Evolutionary conservation across 1,140 invertebrate genomes (phyloP).

Genomic region (Bombus superbus): DNA sequence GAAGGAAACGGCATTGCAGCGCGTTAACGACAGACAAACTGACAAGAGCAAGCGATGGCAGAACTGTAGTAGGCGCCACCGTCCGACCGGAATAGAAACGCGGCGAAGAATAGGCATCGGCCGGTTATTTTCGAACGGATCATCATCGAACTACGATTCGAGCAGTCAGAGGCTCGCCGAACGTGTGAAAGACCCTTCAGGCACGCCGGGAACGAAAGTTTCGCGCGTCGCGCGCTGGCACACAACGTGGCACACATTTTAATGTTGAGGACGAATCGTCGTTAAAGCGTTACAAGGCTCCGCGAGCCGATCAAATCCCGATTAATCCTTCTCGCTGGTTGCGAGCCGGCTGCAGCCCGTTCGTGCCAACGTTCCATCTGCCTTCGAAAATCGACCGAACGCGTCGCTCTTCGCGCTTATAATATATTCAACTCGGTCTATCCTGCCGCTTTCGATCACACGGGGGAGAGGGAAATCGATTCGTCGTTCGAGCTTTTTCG

Average conservation of each 20-base stretch:
- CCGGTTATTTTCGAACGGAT: conserved; percentile 60
- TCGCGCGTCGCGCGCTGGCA: conserved; percentile 47
- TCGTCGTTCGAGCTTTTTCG: background rate
- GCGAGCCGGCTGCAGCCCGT: background rate
- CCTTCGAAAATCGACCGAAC: background rate
- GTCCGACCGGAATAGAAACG: conserved; percentile 56
- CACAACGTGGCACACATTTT: conserved; percentile 62
- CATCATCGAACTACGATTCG: conserved; percentile 60
- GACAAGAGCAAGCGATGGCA: background rate
- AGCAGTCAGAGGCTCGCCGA: conserved; percentile 17
- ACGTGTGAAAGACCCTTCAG: conserved; percentile 60
- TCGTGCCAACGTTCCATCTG: conserved; percentile 7
- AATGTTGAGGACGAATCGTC: conserved; percentile 52
- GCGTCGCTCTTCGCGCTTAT: background rate
- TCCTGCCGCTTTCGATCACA: background rate
- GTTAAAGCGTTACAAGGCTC: conserved; percentile 64
- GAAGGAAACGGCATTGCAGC: background rate
- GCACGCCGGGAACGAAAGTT: conserved; percentile 60
- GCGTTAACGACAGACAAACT: background rate
- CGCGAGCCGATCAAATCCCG: conserved; percentile 51
- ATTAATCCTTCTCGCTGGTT: conserved; percentile 26
- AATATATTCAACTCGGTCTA: background rate
- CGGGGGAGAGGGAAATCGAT: background rate
- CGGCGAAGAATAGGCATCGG: conserved; percentile 54
- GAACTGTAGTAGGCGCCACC: conserved; percentile 28